Percentiles rank a stretch among this genome's conserved stretches.
phyloP scores from a whole-genome alignment of 2,113 vertebrate genomes.

The Phocoena phocoena region DNA sequence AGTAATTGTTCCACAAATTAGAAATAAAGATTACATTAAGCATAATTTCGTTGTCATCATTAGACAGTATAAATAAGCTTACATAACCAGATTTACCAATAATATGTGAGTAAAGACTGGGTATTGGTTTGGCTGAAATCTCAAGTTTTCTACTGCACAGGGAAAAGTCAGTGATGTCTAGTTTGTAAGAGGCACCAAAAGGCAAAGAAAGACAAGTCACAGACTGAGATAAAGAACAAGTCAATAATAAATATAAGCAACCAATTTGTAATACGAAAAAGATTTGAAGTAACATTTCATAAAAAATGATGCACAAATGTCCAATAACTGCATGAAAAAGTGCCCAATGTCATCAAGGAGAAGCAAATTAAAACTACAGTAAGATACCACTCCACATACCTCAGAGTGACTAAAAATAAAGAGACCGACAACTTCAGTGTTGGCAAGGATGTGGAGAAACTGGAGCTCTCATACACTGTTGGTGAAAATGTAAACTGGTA shows the following conservation, averaged over 20 bases:
- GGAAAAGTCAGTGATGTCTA: background rate
- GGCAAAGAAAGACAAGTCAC: background rate
- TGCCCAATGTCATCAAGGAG: background rate
- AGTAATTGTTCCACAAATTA: background rate
- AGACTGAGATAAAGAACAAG: background rate
- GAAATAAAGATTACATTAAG: background rate
- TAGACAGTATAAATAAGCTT: background rate
- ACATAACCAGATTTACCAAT: background rate
- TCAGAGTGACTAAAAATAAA: background rate
- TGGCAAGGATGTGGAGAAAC: background rate
- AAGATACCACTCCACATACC: background rate
- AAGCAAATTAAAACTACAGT: background rate
- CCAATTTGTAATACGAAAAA: background rate
- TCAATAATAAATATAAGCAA: background rate
- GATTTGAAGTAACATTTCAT: background rate
- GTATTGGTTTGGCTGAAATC: background rate
- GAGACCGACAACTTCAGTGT: background rate
- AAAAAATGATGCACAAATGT: background rate
- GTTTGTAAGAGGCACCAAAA: background rate
- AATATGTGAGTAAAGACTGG: background rate
- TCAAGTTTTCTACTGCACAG: background rate
- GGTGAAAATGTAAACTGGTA: background rate
- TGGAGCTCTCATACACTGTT: background rate
- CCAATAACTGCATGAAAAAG: background rate
- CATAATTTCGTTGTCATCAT: background rate